These are phyloP conservation scores for Bos taurus DNA, from an alignment of 2,113 vertebrate genomes.

Conservation along the genomic window DNA sequence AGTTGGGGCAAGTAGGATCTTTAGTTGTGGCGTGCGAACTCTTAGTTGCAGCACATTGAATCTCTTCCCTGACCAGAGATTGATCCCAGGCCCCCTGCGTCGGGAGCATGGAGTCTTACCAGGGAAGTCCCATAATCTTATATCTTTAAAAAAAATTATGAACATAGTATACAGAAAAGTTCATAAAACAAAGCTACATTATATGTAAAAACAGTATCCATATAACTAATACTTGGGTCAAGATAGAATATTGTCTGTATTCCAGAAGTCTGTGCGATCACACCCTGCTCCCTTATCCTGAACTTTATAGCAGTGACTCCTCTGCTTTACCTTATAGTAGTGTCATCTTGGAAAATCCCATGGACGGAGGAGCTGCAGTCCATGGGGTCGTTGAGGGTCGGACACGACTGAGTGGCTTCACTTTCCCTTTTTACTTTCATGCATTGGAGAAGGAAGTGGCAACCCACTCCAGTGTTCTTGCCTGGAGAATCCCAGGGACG, in stretches of 20 bases:
- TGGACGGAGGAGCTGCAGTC: no score
- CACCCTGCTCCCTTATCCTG: not conserved
- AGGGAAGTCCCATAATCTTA: not conserved
- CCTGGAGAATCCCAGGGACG: no score
- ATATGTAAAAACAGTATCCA: not conserved
- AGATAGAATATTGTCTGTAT: not conserved
- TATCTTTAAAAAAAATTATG: not conserved
- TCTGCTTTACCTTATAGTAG: not conserved
- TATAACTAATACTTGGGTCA: not conserved
- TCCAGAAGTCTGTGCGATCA: not conserved
- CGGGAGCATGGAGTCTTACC: not conserved
- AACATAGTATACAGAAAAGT: not conserved
- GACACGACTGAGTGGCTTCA: no score
- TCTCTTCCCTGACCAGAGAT: not conserved
- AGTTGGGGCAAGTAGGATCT: not conserved
- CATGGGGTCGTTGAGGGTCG: no score
- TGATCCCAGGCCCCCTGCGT: not conserved
- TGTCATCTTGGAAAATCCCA: not conserved
- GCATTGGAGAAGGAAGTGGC: no score
- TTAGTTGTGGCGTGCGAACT: not conserved
- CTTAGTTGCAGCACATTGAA: not conserved
- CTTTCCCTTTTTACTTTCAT: no score
- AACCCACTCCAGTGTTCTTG: no score
- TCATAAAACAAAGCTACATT: not conserved
- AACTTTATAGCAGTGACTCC: not conserved